A percentile compares a stretch with the other conserved stretches of the same genome.
Evolutionary conservation across 2,797 vertebrate genomes (phyloP).

Genomic region (Crenichthys baileyi): DNA sequence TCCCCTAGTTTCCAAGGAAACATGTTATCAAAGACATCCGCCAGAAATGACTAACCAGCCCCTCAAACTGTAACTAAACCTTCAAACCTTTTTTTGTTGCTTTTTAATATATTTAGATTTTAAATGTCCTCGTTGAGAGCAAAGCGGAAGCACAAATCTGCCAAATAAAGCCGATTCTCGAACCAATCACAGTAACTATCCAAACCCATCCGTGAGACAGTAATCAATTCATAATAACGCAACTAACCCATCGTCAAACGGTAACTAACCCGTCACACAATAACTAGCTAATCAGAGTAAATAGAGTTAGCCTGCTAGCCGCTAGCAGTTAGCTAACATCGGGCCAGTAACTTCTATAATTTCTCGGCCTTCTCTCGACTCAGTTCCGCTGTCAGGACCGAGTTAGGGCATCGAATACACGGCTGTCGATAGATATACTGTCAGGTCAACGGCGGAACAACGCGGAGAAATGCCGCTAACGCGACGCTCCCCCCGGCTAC

Average conservation of each 20-base stretch:
- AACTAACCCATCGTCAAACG: background rate
- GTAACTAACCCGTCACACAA: background rate
- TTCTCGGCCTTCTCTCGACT: background rate
- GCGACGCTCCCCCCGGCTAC: conserved; percentile 29
- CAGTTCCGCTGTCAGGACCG: background rate
- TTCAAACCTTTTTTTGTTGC: background rate
- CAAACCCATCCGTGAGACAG: background rate
- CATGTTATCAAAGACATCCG: background rate
- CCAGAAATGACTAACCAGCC: background rate
- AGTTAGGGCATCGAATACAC: background rate
- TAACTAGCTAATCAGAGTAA: background rate
- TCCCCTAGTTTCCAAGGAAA: background rate
- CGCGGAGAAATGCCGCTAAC: conserved; percentile 62
- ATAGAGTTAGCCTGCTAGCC: background rate
- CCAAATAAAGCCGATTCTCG: no score
- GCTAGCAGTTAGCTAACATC: background rate
- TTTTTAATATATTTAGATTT: no score
- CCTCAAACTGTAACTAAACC: background rate
- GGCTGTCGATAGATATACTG: background rate
- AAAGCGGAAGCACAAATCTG: no score
- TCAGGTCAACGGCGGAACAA: conserved; percentile 15
- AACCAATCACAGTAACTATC: background rate
- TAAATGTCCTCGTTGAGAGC: no score
- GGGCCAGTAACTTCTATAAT: accelerated
- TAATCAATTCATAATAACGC: background rate